Conservation (phyloP, 1,140 invertebrate genomes). For the Frieseomelitta varia region DNA sequence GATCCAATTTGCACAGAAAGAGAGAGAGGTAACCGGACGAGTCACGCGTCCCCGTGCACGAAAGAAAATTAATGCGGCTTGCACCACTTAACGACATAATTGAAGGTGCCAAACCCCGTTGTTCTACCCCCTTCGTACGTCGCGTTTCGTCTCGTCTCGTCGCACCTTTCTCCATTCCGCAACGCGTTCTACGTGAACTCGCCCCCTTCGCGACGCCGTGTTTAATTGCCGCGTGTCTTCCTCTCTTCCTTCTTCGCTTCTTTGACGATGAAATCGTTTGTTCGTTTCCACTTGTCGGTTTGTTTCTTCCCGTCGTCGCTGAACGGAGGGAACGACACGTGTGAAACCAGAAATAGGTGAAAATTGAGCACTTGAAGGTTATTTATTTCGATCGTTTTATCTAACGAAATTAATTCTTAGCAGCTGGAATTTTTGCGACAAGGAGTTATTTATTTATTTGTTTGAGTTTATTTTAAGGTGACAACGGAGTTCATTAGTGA, state of each 20-base stretch:
- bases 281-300: not conserved
- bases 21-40: not conserved
- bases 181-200: not conserved
- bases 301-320: too few relatives aligned
- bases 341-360: too few relatives aligned
- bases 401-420: too few relatives aligned
- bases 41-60: slow-evolving; percentile 18
- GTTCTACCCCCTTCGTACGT: not conserved
- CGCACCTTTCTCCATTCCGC: too few relatives aligned
- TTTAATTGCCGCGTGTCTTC: not conserved
- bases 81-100: slow-evolving; percentile 47
- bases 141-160: not conserved
- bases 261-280: not conserved
- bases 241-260: not conserved
- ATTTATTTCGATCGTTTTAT: too few relatives aligned
- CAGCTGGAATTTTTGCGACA: too few relatives aligned
- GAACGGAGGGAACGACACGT: too few relatives aligned
- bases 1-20: slow-evolving; percentile 36
- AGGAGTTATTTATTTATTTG: too few relatives aligned
- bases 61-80: slow-evolving; percentile 44
- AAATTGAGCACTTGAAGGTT: too few relatives aligned
- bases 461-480: too few relatives aligned
- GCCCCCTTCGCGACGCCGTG: not conserved
- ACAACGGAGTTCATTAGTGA: too few relatives aligned
- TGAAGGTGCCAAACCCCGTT: slow-evolving; percentile 42